These are phyloP conservation scores for Drosophila paramelanica DNA, from an alignment of 2,888 invertebrate genomes.

Conservation along the genomic window DNA sequence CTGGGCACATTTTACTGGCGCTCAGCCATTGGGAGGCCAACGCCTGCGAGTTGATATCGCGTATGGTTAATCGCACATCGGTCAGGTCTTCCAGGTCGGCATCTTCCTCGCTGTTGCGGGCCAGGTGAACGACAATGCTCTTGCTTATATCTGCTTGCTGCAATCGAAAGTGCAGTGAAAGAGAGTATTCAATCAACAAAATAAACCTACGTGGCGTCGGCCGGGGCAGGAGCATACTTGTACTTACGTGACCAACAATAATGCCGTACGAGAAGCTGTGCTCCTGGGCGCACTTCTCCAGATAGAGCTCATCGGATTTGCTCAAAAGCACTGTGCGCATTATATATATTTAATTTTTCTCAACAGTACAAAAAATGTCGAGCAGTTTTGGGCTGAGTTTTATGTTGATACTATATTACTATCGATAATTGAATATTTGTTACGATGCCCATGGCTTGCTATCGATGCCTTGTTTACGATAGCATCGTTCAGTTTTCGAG, in stretches of 20 bases:
- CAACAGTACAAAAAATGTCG: slow-evolving; percentile 40
- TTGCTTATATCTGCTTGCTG: slow-evolving; percentile 87
- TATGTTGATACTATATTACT: slow-evolving; percentile 22
- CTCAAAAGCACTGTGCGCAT: slow-evolving; percentile 89
- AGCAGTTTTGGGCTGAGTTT: slow-evolving; percentile 26
- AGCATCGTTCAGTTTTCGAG: slow-evolving; percentile 22
- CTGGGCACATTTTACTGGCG: slow-evolving; percentile 95
- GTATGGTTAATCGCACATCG: slow-evolving; percentile 59
- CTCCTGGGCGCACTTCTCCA: slow-evolving; percentile 88
- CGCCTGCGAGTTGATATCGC: slow-evolving; percentile 77
- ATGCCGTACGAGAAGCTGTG: slow-evolving; percentile 90
- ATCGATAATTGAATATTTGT: slow-evolving; percentile 12
- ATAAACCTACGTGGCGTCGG: slow-evolving; percentile 58
- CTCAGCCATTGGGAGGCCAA: slow-evolving; percentile 90
- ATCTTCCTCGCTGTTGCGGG: slow-evolving; percentile 89
- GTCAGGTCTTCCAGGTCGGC: slow-evolving; percentile 69
- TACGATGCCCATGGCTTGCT: not conserved
- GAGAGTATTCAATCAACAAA: slow-evolving; percentile 27
- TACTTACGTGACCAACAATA: slow-evolving; percentile 91
- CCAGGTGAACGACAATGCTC: slow-evolving; percentile 92
- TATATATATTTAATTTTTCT: slow-evolving; percentile 37
- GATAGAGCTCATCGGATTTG: slow-evolving; percentile 89
- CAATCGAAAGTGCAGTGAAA: slow-evolving; percentile 13
- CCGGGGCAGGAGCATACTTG: slow-evolving; percentile 3
- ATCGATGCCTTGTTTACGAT: slow-evolving; percentile 8